These are phyloP conservation scores for Pogona vitticeps DNA, from an alignment of 2,113 vertebrate genomes.

Conservation along the genomic window DNA sequence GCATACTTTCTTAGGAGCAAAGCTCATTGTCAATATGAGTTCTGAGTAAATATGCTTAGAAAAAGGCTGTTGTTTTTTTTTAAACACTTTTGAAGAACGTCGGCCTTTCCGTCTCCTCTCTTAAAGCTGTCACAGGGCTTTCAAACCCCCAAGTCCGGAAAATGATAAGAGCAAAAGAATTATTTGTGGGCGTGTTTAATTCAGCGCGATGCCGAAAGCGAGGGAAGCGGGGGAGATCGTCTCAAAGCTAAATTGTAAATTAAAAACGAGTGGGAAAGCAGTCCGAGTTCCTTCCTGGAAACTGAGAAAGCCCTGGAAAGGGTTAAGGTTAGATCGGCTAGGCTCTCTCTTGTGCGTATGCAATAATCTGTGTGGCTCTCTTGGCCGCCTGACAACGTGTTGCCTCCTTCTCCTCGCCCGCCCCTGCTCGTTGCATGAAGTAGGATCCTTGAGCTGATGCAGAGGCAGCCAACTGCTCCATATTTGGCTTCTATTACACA, in stretches of 20 bases:
- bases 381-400: slow-evolving; percentile 79
- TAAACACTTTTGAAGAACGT: too few species aligned
- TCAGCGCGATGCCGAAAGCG: background rate
- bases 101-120: too few species aligned
- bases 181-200: background rate
- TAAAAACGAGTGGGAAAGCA: background rate
- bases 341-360: slow-evolving; percentile 71
- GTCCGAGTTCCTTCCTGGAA: background rate
- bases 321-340: slow-evolving; percentile 74
- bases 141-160: background rate
- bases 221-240: background rate
- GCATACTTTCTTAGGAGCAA: background rate
- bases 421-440: slow-evolving; percentile 65
- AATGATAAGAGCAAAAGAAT: background rate
- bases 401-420: slow-evolving; percentile 66
- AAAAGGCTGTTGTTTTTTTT: background rate
- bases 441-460: slow-evolving; percentile 84
- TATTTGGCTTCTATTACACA: slow-evolving; percentile 86
- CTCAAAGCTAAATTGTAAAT: background rate
- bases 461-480: slow-evolving; percentile 87
- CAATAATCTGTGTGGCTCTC: slow-evolving; percentile 76
- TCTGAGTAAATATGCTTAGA: background rate
- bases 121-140: background rate
- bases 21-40: background rate
- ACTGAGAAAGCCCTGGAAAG: slow-evolving; percentile 56